Evolutionary conservation across 2,888 invertebrate genomes (phyloP).

Genomic region (Leuctra nigra): DNA sequence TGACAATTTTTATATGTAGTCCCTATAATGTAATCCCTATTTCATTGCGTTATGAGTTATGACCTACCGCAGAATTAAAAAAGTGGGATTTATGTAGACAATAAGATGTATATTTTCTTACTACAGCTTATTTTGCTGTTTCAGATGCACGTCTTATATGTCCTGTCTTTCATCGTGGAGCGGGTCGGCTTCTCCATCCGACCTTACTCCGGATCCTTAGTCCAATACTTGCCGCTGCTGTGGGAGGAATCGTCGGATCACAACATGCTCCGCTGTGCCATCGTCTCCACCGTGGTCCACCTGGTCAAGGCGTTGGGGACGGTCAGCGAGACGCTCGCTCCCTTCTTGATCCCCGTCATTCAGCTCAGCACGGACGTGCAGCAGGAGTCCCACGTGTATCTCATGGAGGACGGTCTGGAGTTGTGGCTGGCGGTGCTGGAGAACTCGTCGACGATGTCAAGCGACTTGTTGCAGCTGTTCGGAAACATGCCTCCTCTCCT

Average conservation of each 20-base stretch:
- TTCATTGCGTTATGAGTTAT: too few species aligned
- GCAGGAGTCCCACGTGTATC: conserved; percentile 77
- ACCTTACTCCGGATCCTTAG: conserved; percentile 61
- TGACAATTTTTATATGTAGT: too few species aligned
- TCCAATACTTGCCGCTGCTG: conserved; percentile 75
- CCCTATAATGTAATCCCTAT: too few species aligned
- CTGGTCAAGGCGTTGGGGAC: conserved; percentile 63
- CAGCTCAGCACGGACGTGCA: conserved; percentile 68
- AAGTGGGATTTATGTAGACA: too few species aligned
- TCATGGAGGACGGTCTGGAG: conserved; percentile 87
- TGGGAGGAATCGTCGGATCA: conserved; percentile 86
- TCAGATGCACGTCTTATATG: conserved; percentile 84
- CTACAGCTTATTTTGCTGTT: conserved; percentile 33
- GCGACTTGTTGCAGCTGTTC: conserved; percentile 61
- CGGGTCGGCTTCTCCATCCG: conserved; percentile 70
- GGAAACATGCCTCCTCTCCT: conserved; percentile 67
- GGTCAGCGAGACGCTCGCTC: conserved; percentile 43
- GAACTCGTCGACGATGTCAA: conserved; percentile 58
- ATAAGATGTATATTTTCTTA: too few species aligned
- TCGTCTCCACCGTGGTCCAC: conserved; percentile 79
- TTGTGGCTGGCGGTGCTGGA: conserved; percentile 83
- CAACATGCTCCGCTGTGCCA: conserved; percentile 86
- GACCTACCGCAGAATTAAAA: too few species aligned
- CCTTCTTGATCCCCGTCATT: conserved; percentile 56
- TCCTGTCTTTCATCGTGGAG: conserved; percentile 84